Base-by-base conservation (phyloP, 2,888 invertebrate species). In the Choristoneura rosaceana region DNA sequence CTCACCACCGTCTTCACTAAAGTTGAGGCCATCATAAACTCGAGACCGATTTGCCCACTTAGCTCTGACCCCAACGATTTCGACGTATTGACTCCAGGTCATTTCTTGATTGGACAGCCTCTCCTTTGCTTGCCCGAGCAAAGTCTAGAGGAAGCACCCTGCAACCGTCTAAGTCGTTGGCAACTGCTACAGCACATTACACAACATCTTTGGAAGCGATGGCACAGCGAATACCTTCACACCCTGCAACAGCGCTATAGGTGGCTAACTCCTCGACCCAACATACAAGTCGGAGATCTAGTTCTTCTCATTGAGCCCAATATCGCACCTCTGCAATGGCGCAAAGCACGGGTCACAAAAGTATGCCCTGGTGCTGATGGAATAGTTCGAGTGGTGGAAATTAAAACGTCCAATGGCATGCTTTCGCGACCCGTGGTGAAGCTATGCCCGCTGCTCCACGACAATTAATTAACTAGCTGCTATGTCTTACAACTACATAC, bases 161-260 rank as follows among this genome's bases (percentile, higher is more conserved):
- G 65, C 10, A 45, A 47, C n/a, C 65, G 74, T 8, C 71, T 77
- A 4, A 59, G 66, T 10, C 75, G 77, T 8, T 77, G 76, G 74
- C 70, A 79, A 58, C 62, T 69, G n/a, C 50, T 79, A 9, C 76
- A 79, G 62, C 71, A 76, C 33, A 60, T 74, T 3, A 70, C 74
- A 14, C 76, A 75, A 55, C 69, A 70, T 17, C 76, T 79, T 59
- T 78, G 78, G 78, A 64, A 68, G 15, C 50, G 73, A 12, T 78
- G 77, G 77, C 64, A 55, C 14, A 45, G 59, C 17, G 76, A 78
- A 14, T 78, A 77, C 60, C 43, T 79, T 38, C 77, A 79, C 45
- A 76, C 74, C 10, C 62, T 79, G 25, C 77, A 78, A 67, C 74
- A 75, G n/a, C 70, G 76, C 52, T 64, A 66, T 33, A 76, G 76